Percentiles rank a stretch among this genome's conserved stretches.
Evolutionary conservation across 2,888 invertebrate species (phyloP).

Genomic region (Dorcus parallelipipedus): DNA sequence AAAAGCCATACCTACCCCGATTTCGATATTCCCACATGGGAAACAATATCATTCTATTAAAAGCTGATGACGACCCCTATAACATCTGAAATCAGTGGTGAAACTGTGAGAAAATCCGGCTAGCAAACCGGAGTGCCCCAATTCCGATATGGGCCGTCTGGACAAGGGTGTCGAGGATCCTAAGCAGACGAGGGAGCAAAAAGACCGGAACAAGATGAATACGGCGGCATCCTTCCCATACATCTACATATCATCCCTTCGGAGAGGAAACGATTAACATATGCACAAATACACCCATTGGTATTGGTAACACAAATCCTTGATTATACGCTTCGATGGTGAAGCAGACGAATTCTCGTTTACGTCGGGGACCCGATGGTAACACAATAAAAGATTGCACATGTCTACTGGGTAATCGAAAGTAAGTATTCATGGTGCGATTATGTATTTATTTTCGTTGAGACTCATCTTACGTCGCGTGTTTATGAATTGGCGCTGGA

Average conservation of each 20-base stretch:
- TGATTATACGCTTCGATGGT: not conserved
- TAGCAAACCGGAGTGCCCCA: constrained; percentile 14
- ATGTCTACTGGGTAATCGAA: too few relatives aligned
- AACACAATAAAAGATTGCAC: too few relatives aligned
- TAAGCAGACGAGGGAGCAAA: constrained; percentile 19
- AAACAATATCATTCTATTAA: not conserved
- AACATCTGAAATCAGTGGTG: not conserved
- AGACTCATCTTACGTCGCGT: not conserved
- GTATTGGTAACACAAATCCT: constrained; percentile 22
- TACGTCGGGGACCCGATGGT: too few relatives aligned
- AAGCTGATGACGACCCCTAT: constrained; percentile 16
- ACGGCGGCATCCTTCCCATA: constrained; percentile 24
- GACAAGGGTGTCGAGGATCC: constrained; percentile 12
- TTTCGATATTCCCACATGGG: not conserved
- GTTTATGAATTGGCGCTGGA: not conserved
- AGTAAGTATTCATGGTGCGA: too few relatives aligned
- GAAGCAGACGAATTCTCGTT: too few relatives aligned
- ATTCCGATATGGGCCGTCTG: constrained; percentile 27
- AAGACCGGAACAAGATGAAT: constrained; percentile 27
- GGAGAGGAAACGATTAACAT: constrained; percentile 24
- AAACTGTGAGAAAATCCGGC: constrained; percentile 24
- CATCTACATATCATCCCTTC: constrained; percentile 17
- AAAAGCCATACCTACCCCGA: not conserved
- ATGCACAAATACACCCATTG: constrained; percentile 25
- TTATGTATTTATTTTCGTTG: too few relatives aligned